Percentiles rank a stretch among this genome's conserved stretches.
Conservation (phyloP, 2,888 invertebrate species). For the Spilosoma lubricipeda region DNA sequence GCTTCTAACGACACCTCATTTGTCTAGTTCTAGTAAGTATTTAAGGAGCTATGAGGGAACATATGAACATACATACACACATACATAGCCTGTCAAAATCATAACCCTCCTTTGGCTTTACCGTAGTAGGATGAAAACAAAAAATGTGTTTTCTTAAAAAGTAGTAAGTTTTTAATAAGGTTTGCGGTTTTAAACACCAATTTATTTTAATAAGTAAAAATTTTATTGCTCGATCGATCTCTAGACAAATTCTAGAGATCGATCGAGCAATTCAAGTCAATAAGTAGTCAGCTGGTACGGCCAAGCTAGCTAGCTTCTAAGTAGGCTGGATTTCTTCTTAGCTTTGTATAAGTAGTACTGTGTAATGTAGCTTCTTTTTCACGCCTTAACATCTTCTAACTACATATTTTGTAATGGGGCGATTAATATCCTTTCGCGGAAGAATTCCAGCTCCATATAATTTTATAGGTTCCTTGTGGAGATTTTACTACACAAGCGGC, state of each 20-base stretch:
- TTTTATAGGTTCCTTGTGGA: slow-evolving; percentile 25
- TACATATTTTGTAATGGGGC: slow-evolving; percentile 10
- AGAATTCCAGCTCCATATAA: slow-evolving; percentile 22
- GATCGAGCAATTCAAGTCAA: too few species aligned
- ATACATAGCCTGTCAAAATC: too few species aligned
- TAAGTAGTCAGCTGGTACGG: neutral
- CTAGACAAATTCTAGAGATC: too few species aligned
- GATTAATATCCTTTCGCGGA: slow-evolving; percentile 21
- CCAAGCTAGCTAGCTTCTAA: neutral
- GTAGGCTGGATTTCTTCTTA: neutral
- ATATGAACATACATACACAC: too few species aligned
- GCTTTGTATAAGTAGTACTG: neutral
- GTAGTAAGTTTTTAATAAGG: neutral
- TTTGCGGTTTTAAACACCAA: neutral
- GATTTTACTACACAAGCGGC: slow-evolving; percentile 19
- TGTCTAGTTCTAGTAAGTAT: too few species aligned
- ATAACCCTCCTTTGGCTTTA: too few species aligned
- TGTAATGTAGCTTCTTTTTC: neutral
- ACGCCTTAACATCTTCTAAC: slow-evolving; percentile 3
- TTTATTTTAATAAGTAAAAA: neutral
- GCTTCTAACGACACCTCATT: too few species aligned
- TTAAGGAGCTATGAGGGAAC: too few species aligned
- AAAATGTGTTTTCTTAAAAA: too few species aligned
- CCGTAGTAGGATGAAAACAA: too few species aligned
- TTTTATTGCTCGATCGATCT: neutral